phyloP scores from a whole-genome alignment of 1,140 invertebrate species.

The Trypoxylus dichotomus region DNA sequence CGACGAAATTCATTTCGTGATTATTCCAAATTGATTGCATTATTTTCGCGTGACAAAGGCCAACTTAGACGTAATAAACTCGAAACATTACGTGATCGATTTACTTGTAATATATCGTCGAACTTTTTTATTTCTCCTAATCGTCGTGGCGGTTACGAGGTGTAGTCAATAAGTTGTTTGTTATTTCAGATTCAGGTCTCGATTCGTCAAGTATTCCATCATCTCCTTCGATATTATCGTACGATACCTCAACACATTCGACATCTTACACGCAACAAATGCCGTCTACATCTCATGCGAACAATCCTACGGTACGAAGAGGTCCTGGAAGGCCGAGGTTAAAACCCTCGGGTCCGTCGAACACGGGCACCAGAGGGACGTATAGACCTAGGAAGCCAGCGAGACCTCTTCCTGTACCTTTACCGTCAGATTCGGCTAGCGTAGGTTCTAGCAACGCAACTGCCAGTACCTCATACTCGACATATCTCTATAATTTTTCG shows the following conservation, averaged over 20 bases:
- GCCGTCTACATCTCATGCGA: neutral
- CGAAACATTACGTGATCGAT: slow-evolving; percentile 3
- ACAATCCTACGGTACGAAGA: slow-evolving; percentile 52
- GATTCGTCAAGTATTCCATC: neutral
- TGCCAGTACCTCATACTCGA: slow-evolving; percentile 39
- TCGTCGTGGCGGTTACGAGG: neutral
- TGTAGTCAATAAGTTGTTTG: neutral
- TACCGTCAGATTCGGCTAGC: slow-evolving; percentile 50
- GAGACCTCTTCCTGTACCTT: slow-evolving; percentile 62
- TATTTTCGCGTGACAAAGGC: slow-evolving; percentile 1
- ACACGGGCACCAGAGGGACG: slow-evolving; percentile 60
- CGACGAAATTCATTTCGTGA: neutral
- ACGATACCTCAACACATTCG: slow-evolving; percentile 16
- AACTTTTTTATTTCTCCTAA: neutral
- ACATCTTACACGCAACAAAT: neutral
- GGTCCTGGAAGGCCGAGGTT: slow-evolving; percentile 77
- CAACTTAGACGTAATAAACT: slow-evolving; percentile 4
- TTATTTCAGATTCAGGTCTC: slow-evolving; percentile 6
- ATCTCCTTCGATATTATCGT: slow-evolving; percentile 19
- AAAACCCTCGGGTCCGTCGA: slow-evolving; percentile 63
- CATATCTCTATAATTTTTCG: slow-evolving; percentile 46
- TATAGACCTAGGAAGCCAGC: slow-evolving; percentile 60
- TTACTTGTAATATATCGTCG: neutral
- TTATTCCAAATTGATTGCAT: neutral
- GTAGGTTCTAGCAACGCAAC: slow-evolving; percentile 26